Base-by-base conservation (phyloP, 35 echinoderm and acorn worm genomes). In the Holothuria glaberrima region DNA sequence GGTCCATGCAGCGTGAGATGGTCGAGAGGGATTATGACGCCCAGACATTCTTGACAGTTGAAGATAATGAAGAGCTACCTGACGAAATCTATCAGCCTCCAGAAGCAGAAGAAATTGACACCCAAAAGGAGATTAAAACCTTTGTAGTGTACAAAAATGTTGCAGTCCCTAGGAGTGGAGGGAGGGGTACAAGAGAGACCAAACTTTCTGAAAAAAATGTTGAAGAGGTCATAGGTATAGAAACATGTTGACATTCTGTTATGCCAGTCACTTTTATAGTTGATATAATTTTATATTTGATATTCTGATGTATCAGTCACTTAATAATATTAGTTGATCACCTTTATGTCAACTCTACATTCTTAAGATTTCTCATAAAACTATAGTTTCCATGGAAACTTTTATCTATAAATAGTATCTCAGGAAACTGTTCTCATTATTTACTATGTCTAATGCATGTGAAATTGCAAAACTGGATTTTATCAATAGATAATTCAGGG, bases 1-100 rank as follows among this genome's bases (percentile, higher is more conserved):
- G 91, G n/a, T 97, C 95, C 27, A 65, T 80, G 13, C 67, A 91
- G 35, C 48, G 65, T 30, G 92, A 97, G 48, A 58, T 84, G 6
- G 59, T 74, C 0, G 90, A 94, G 66, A 90, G 92, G 86, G 65
- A 97, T 36, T 92, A 75, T 70, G 95, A 97, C 50, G 48, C 91
- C 21, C 93, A 95, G 30, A 76, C 86, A 34, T 99, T 86, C 58
- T 67, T 89, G 38, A 88, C 88, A n/a, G 80, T 93, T n/a, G 52
- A 92, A 71, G 79, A 60, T 35, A 71, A 90, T 27, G 85, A 84
- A 10, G 57, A 75, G 18, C 0, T 50, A 29, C 30, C 78, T 1
- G 91, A 38, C 3, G 83, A 46, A 4, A 75, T 30, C 12, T 69
- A 92, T 52, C 59, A 92, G 44, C 61, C 57, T 16, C 34, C 70